Conservation (phyloP, 2,113 vertebrate species). For the Ceyx margarethae region DNA sequence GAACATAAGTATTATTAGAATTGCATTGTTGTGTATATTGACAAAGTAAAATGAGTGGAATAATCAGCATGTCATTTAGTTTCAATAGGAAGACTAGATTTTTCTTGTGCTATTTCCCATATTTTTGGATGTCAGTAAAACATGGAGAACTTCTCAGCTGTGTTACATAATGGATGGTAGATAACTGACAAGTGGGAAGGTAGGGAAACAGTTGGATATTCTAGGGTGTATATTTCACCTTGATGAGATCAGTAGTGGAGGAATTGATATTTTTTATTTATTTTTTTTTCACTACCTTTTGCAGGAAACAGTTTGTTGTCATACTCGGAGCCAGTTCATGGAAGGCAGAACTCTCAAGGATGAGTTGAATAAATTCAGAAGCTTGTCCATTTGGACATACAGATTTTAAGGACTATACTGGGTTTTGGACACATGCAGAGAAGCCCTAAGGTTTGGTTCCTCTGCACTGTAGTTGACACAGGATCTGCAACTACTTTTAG, state of each 20-base stretch:
- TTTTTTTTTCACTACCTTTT: neutral
- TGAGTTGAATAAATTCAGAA: neutral
- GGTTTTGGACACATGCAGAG: neutral
- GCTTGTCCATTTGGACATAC: neutral
- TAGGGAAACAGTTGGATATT: neutral
- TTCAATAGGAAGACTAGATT: neutral
- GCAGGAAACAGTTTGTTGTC: neutral
- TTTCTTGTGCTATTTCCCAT: neutral
- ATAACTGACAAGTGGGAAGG: neutral
- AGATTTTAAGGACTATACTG: neutral
- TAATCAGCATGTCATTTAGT: neutral
- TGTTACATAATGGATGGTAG: neutral
- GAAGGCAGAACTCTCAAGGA: neutral
- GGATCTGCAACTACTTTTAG: neutral
- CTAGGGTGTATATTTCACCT: neutral
- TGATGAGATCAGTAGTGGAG: neutral
- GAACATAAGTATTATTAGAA: neutral
- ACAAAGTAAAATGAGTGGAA: neutral
- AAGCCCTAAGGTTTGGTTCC: neutral
- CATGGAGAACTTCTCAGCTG: neutral
- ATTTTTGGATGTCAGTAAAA: neutral
- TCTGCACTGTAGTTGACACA: neutral
- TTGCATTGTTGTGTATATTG: neutral
- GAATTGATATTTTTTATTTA: neutral
- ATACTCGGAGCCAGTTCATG: neutral